Evolutionary conservation across 2,113 vertebrate species (phyloP), one percentile per base, ranked within the genome.

Genomic region (Dipodomys spectabilis): DNA sequence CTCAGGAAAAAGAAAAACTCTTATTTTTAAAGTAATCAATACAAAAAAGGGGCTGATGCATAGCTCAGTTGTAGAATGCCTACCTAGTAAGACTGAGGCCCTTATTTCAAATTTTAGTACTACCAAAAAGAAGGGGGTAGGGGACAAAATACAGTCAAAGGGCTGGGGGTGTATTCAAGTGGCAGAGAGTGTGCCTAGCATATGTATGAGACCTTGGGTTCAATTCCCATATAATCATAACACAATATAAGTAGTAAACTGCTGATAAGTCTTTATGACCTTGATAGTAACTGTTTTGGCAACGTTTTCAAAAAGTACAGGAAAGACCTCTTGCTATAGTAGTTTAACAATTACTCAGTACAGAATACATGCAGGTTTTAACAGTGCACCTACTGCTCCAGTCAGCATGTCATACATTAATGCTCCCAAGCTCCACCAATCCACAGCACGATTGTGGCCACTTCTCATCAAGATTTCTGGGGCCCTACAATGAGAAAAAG

Each of bases 371-470:
- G 98, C 98, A 98, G 95, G 97, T 98, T 94, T 96, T 97, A 98
- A 98, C 90, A 98, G 98, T 97, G 97, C 97, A 99, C 99, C 99
- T 98, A 99, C 99, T 98, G 99, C 99, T 98, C 99, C 99, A 95
- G 99, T 99, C 98, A 99, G 99, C 99, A 99, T 99, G 98, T 99
- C 99, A 97, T 99, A 99, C 99, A 99, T 99, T 98, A 99, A 98
- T 92, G 99, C 99, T 95, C 99, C 99, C 98, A 99, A 98, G 98
- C 99, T 99, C 99, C 99, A 99, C 99, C 99, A 99, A 98, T 99
- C 99, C 96, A 99, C 99, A 8, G 99, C 99, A 97, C 99, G 98
- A 97, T 99, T 99, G 98, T 99, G 99, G 95, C 99, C 99, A 20
- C 99, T 99, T 97, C 99, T 98, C 99, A 99, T 99, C 97, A 99